Percentiles rank a stretch among this genome's conserved stretches.
These are phyloP conservation scores for Oncorhynchus clarkii DNA, from an alignment of 2,113 vertebrate genomes.

Conservation along the genomic window DNA sequence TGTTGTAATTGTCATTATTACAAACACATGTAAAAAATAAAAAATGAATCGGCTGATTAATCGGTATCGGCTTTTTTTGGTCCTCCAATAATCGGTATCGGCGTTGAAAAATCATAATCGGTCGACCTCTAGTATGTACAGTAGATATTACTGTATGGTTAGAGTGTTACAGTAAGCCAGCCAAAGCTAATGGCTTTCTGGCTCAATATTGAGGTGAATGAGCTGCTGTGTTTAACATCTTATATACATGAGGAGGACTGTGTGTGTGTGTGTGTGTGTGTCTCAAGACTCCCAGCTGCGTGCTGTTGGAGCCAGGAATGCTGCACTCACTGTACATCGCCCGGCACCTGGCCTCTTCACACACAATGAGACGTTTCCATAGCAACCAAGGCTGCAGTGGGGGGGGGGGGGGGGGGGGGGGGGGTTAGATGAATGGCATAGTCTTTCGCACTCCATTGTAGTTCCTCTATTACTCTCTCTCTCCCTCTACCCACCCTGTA, in stretches of 20 bases:
- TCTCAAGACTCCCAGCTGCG: neutral
- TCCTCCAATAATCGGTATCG: no score
- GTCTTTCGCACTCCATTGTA: neutral
- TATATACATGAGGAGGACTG: neutral
- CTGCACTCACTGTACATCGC: neutral
- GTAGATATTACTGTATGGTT: neutral
- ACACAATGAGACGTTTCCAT: slow-evolving; percentile 30
- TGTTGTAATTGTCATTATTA: no score
- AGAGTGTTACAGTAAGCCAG: neutral
- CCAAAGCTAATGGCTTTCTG: slow-evolving; percentile 1
- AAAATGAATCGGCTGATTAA: no score
- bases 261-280: no score
- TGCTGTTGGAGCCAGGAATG: neutral
- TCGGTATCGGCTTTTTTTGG: no score
- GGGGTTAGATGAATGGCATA: neutral
- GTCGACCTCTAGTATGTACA: neutral
- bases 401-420: neutral
- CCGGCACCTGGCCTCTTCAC: neutral
- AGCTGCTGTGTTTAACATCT: neutral
- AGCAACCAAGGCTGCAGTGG: slow-evolving; percentile 35
- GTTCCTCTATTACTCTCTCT: neutral
- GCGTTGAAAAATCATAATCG: no score
- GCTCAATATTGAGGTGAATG: slow-evolving; percentile 13
- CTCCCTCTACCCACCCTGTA: no score
- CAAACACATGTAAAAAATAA: no score